Base-by-base conservation (phyloP, 2,797 vertebrate species). In the Philypnodon macrostomus region DNA sequence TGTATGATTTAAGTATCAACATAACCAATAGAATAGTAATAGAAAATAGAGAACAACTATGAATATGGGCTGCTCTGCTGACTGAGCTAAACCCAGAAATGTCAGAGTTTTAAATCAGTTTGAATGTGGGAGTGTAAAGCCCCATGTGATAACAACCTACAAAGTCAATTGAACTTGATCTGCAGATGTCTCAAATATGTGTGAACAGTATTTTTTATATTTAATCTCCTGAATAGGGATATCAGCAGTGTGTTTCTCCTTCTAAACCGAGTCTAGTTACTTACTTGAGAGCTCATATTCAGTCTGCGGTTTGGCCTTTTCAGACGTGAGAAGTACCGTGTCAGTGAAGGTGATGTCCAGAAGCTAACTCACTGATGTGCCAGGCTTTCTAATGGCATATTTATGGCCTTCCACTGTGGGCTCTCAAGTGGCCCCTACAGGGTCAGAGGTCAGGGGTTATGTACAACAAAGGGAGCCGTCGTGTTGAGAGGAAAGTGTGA, bases 371-470 rank as follows among this genome's bases (percentile, higher is more conserved):
- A 60, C 44, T 46, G 37, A 58, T 19, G 58, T 53, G 13, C 55
- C 56, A 37, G 60, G 57, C 5, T 62, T 34, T 15, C 11, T 42
- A 17, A 42, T 19, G 56, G 51, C 33, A 77, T 63, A 79, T 81
- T 78, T 73, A 70, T 62, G 42, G 24, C 30, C 24, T 52, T 61
- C 60, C 38, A 36, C 48, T 32, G 42, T 54, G 40, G 49, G 17
- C 23, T 75, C 58, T 41, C 12, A 50, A 55, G 26, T 67, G 64
- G 68, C 58, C 54, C 15, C 7, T 35, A 4, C 17, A 9, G n/a
- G 67, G 65, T 79, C 58, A 62, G 53, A 70, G 57, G 61, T 66
- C 56, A 65, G 47, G 11, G 47, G 57, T 60, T 42, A 53, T 16
- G 39, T 1, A 30, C 37, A 59, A 61, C 24, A 67, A 68, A 58